phyloP scores from a whole-genome alignment of 2,113 vertebrate genomes.

The Panurus biarmicus region DNA sequence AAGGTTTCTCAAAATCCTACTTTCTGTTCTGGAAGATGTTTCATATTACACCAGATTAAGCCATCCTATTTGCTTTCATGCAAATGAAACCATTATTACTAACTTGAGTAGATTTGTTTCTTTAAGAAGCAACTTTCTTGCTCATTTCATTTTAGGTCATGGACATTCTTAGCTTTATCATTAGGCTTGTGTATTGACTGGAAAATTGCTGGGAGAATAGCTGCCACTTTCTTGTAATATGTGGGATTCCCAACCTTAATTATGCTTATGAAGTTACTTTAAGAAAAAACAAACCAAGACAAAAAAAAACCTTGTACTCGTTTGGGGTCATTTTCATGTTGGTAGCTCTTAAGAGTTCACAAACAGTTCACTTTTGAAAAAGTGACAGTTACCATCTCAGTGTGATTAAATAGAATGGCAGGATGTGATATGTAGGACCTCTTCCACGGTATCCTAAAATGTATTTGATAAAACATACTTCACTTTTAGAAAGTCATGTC shows the following conservation, averaged over 20 bases:
- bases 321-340: not conserved
- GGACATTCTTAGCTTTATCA: not conserved
- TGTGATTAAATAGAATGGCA: not conserved
- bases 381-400: not conserved
- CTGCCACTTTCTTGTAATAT: not conserved
- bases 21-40: not conserved
- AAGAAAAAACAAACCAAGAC: not conserved
- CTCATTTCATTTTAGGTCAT: not conserved
- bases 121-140: not conserved
- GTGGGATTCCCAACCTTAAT: not conserved
- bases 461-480: not conserved
- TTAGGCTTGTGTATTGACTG: not conserved
- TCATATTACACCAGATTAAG: not conserved
- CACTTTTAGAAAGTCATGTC: not conserved
- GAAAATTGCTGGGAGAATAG: not conserved
- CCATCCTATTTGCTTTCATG: not conserved
- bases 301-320: rapidly evolving
- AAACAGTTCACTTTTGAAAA: not conserved
- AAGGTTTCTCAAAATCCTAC: not conserved
- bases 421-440: not conserved
- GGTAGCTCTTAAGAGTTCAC: not conserved
- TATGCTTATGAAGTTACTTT: not conserved
- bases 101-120: not conserved
- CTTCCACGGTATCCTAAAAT: not conserved
- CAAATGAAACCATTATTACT: not conserved